phyloP scores from a whole-genome alignment of 2,888 invertebrate species.

The Plebejus anna region DNA sequence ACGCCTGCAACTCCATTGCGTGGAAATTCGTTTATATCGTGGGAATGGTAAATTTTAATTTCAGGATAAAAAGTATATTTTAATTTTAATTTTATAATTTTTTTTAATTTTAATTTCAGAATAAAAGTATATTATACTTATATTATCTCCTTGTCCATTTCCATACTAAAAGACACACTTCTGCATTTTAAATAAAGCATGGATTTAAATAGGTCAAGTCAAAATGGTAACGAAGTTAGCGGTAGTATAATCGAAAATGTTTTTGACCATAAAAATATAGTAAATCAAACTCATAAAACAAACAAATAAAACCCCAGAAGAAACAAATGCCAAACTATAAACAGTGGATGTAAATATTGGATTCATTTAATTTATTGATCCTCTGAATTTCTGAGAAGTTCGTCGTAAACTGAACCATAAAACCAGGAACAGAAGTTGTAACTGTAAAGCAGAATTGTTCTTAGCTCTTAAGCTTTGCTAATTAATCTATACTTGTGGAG shows the following conservation, averaged over 20 bases:
- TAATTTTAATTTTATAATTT: too few species aligned
- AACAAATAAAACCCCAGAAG: slow-evolving; percentile 9
- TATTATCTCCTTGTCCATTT: background rate
- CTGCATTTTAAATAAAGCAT: too few species aligned
- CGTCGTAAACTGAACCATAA: background rate
- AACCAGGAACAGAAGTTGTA: slow-evolving; percentile 6
- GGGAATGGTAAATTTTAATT: too few species aligned
- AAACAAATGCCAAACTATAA: slow-evolving; percentile 15
- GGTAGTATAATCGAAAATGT: background rate
- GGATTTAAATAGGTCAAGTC: background rate
- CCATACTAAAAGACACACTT: too few species aligned
- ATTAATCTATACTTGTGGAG: background rate
- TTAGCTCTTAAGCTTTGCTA: background rate
- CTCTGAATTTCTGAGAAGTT: slow-evolving; percentile 17
- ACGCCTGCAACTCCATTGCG: background rate
- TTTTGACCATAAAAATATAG: background rate
- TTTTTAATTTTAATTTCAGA: too few species aligned
- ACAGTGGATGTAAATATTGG: slow-evolving; percentile 17
- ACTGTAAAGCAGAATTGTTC: slow-evolving; percentile 2
- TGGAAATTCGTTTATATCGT: background rate
- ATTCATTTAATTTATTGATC: slow-evolving; percentile 17
- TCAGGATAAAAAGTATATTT: background rate
- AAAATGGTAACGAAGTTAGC: background rate
- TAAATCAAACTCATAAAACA: background rate
- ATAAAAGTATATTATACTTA: background rate